Conservation (phyloP, 1,140 invertebrate species). For the Ceratina australensis region DNA sequence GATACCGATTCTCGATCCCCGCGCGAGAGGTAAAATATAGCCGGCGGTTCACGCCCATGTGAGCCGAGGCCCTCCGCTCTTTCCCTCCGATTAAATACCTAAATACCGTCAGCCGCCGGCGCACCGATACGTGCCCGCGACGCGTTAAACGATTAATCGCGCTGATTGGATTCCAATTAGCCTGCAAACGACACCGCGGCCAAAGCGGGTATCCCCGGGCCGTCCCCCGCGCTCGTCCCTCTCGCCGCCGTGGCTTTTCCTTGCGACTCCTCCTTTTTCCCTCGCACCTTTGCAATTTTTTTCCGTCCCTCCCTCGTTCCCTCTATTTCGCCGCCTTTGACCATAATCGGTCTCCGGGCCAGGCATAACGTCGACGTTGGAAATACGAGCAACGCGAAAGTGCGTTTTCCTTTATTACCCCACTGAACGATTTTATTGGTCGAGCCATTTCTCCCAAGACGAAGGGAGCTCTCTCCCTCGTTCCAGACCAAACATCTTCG, state of each 20-base stretch:
- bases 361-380: slow-evolving; percentile 3
- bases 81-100: slow-evolving; percentile 70
- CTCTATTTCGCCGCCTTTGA: background rate
- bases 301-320: background rate
- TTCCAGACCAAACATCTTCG: background rate
- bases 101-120: slow-evolving; percentile 65
- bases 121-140: slow-evolving; percentile 50
- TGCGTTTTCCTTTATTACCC: slow-evolving; percentile 29
- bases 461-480: background rate
- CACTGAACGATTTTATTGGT: slow-evolving; percentile 44
- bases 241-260: background rate
- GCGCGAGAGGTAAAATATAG: slow-evolving; percentile 69
- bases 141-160: slow-evolving; percentile 75
- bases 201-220: slow-evolving; percentile 50
- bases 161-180: slow-evolving; percentile 77
- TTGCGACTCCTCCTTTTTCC: background rate
- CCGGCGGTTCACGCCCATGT: slow-evolving; percentile 70
- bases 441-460: slow-evolving; percentile 1
- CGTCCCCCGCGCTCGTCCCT: slow-evolving; percentile 4
- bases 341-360: background rate
- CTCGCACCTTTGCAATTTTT: background rate
- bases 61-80: slow-evolving; percentile 46
- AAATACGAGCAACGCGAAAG: slow-evolving; percentile 37
- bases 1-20: slow-evolving; percentile 36
- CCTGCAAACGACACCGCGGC: slow-evolving; percentile 67